A percentile compares a stretch with the other conserved stretches of the same genome.
Evolutionary conservation across 1,140 invertebrate genomes (phyloP).

Genomic region (Drosophila eugracilis): DNA sequence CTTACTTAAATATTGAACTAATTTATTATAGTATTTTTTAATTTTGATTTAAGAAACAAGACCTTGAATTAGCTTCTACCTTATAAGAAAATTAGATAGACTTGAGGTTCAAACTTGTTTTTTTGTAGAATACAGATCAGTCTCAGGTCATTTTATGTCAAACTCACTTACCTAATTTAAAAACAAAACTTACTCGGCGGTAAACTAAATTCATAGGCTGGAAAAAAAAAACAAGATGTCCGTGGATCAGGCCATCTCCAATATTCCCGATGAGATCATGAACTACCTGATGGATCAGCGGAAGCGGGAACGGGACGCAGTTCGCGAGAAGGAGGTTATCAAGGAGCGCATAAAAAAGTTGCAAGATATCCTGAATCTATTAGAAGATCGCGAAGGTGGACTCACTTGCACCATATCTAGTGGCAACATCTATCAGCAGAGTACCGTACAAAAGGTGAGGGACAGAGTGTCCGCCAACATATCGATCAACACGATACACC

Average conservation of each 20-base stretch:
- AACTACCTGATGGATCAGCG: constrained; percentile 56
- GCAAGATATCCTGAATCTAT: constrained; percentile 34
- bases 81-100: too few species aligned
- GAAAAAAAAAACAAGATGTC: constrained; percentile 11
- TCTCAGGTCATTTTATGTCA: not conserved
- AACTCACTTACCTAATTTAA: not conserved
- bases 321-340: constrained; percentile 43
- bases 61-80: too few species aligned
- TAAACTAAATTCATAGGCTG: constrained; percentile 6
- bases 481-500: too few species aligned
- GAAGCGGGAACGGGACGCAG: constrained; percentile 45
- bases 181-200: constrained; percentile 1
- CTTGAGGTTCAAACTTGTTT: too few species aligned
- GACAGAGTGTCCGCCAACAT: constrained; percentile 7
- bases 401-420: constrained; percentile 48
- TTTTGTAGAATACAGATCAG: too few species aligned
- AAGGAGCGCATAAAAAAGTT: constrained; percentile 45
- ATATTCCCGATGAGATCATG: constrained; percentile 50
- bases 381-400: constrained; percentile 46
- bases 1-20: not conserved
- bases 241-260: constrained; percentile 11
- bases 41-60: too few species aligned
- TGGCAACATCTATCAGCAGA: constrained; percentile 54
- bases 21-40: constrained; percentile 1
- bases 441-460: constrained; percentile 44